A percentile compares a stretch with the other conserved stretches of the same genome.
Conservation (phyloP, 2,113 vertebrate species). For the Syngnathus typhle region DNA sequence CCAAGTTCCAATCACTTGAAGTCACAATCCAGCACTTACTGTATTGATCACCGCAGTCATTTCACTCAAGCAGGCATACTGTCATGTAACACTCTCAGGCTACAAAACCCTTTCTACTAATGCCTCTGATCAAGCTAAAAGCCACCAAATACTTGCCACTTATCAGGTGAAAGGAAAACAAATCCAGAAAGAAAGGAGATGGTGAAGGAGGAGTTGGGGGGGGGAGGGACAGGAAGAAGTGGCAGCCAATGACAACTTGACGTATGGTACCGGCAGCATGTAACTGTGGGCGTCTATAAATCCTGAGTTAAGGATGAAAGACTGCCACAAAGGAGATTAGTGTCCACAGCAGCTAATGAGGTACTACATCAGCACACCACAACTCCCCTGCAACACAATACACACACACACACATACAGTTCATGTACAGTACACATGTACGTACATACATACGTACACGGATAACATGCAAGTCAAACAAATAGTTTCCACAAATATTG, state of each 20-base stretch:
- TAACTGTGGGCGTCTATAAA: slow-evolving; percentile 77
- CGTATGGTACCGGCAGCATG: slow-evolving; percentile 67
- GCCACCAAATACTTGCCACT: background rate
- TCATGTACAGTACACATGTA: slow-evolving; percentile 21
- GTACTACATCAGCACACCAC: slow-evolving; percentile 62
- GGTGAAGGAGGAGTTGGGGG: slow-evolving; percentile 4
- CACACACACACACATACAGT: slow-evolving; percentile 36
- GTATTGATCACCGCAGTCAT: background rate
- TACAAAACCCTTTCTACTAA: background rate
- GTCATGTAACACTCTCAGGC: slow-evolving; percentile 15
- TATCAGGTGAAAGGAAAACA: slow-evolving; percentile 44
- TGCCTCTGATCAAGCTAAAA: background rate
- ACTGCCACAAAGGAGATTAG: slow-evolving; percentile 78
- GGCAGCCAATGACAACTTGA: slow-evolving; percentile 63
- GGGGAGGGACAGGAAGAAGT: slow-evolving; percentile 38
- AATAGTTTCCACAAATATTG: background rate
- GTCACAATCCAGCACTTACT: background rate
- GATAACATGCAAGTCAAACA: slow-evolving; percentile 7
- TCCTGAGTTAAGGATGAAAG: slow-evolving; percentile 79
- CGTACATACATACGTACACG: slow-evolving; percentile 18
- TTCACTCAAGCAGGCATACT: slow-evolving; percentile 6
- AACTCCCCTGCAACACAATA: slow-evolving; percentile 45
- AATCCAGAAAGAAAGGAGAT: slow-evolving; percentile 30
- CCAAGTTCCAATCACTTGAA: background rate
- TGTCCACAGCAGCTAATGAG: slow-evolving; percentile 76